Percentiles rank a stretch among this genome's conserved stretches.
Evolutionary conservation across 2,797 vertebrate genomes (phyloP).

Genomic region (Alfaro cultratus): DNA sequence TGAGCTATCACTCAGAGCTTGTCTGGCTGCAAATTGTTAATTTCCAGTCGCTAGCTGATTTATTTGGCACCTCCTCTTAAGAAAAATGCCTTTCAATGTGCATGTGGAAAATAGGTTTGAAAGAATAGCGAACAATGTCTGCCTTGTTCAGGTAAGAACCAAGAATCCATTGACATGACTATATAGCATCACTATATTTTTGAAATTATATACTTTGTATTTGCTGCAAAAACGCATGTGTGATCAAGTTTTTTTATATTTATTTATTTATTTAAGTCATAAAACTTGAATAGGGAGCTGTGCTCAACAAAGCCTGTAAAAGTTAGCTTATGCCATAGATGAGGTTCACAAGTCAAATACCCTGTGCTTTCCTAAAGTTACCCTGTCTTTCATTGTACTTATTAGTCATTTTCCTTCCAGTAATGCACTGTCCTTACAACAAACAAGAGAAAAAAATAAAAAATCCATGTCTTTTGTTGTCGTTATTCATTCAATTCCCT

Average conservation of each 20-base stretch:
- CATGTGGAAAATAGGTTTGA: no score
- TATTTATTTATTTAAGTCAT: no score
- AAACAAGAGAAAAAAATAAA: not conserved
- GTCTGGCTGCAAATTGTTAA: not conserved
- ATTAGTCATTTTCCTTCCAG: not conserved
- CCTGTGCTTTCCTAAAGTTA: not conserved
- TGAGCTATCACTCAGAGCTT: not conserved
- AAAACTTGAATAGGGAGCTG: no score
- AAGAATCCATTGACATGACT: no score
- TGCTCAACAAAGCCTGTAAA: not conserved
- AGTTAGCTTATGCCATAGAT: not conserved
- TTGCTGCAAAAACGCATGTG: no score
- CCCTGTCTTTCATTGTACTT: not conserved
- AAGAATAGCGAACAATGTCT: no score
- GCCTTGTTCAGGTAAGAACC: no score
- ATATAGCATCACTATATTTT: no score
- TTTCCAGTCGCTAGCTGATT: not conserved
- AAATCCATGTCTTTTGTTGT: not conserved
- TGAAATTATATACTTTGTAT: no score
- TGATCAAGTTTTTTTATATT: no score
- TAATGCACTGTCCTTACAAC: not conserved
- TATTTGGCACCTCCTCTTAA: not conserved
- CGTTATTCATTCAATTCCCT: not conserved
- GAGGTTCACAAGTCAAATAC: not conserved
- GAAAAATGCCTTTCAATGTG: no score